Evolutionary conservation across 2,113 vertebrate genomes (phyloP), one percentile per base, ranked within the genome.

Genomic region (Antigone vipio): DNA sequence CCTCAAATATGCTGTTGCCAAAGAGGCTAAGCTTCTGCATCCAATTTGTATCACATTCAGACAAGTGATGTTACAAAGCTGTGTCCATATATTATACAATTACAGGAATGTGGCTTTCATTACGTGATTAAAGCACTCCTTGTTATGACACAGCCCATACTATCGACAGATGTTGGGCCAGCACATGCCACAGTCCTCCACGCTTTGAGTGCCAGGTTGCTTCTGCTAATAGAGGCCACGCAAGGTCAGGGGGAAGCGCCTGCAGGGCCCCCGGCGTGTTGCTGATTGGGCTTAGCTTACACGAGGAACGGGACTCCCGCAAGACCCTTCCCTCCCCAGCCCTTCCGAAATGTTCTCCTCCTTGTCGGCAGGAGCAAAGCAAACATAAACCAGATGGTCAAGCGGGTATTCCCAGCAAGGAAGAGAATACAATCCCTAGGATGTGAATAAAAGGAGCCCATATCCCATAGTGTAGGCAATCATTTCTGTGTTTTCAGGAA

Each of bases 381-480:
- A 96, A 94, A 98, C 91, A 58, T 15, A 97, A 97, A 96, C 71
- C 97, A 97, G 95, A 97, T 92, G 95, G 89, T 60, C 35, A 53
- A 32, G n/a, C 0, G 5, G 55, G 83, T 52, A 68, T 86, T 85
- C 83, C 79, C 74, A 53, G 71, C 17, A 27, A 64, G 85, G 67
- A 56, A 67, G 68, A 27, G 67, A 80, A 80, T 26, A 6, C 20
- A 1, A 5, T 29, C 23, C 2, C 6, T 2, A 19, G 13, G 40
- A 56, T 15, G 2, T 16, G 55, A 56, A 32, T 15, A 73, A 59
- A 66, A 89, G 58, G 30, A 96, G 66, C 38, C 30, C 15, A 0
- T 3, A 8, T 6, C n/a, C 9, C 62, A 49, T 0, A 10, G n/a
- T 21, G 9, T 26, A 26, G 32, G 38, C 5, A 13, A 40, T 15